Evolutionary conservation across 2,113 vertebrate species (phyloP), one percentile per base, ranked within the genome.

Genomic region (Apistogramma diplotaenia): DNA sequence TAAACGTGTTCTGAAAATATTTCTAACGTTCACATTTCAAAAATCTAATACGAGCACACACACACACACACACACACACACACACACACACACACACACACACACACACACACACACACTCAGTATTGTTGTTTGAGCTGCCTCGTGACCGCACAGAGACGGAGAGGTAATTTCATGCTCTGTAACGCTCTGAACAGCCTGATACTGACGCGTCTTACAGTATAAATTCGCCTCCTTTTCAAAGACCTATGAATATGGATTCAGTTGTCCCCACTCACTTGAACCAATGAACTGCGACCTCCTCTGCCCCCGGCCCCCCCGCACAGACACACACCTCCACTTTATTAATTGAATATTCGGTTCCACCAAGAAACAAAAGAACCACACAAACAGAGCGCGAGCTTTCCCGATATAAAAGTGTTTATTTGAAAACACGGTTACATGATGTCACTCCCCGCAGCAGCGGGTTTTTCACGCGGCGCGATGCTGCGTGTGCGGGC

Each of bases 341-440:
- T 12, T 60, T 80, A 55, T 76, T 89, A 54, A 78, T 82, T 84
- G 49, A 76, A 82, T 75, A 74, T 46, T 29, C 12, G 12, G 16
- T 71, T 9, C 8, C 51, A 62, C 11, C 40, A 43, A 43, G 15
- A 43, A 43, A 12, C 1, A 13, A 40, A 4, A 43, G 3, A 13
- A 43, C 4, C 11, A 13, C 12, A 11, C 25, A 77, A 70, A 62
- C 7, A 15, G 18, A 27, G 51, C 71, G 56, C 78, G 60, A 61
- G 51, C 15, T 53, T 62, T 84, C 80, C 60, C 57, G 73, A 90
- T 90, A 93, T 87, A 94, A 93, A 94, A 92, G 55, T 56, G 71
- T 94, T 93, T 93, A 94, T 94, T 94, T 90, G 81, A 83, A 93
- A 91, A 93, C 82, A 90, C 82, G 80, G 77, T 91, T 85, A 93